Conservation (phyloP, 2,888 invertebrate genomes). For the Noctua pronuba region DNA sequence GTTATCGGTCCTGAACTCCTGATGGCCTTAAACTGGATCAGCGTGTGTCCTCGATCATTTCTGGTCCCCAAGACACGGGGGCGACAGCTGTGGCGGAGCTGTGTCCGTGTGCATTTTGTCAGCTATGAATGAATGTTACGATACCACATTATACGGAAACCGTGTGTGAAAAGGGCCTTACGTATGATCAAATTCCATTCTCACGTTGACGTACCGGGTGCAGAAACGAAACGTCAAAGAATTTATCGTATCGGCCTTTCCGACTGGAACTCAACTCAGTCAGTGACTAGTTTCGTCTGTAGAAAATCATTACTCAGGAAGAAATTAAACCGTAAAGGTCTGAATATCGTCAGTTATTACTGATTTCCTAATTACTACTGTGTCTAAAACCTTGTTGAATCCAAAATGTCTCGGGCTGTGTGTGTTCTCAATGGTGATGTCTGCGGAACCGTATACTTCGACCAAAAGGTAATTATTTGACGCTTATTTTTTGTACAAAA, state of each 20-base stretch:
- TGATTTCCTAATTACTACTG: background rate
- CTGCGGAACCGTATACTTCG: slow-evolving; percentile 95
- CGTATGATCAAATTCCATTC: background rate
- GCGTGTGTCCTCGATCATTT: no score
- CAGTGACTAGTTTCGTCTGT: background rate
- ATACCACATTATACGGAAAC: background rate
- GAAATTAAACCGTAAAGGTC: slow-evolving; percentile 34
- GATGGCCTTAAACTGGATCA: no score
- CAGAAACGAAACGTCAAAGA: slow-evolving; percentile 15
- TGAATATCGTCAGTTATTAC: background rate
- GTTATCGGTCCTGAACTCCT: no score
- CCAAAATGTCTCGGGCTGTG: slow-evolving; percentile 94
- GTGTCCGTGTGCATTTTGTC: no score
- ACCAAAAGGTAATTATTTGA: slow-evolving; percentile 91
- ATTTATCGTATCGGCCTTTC: slow-evolving; percentile 10
- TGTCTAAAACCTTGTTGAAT: background rate
- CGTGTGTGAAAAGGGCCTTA: background rate
- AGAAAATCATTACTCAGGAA: slow-evolving; percentile 33
- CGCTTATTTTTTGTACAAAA: slow-evolving; percentile 14
- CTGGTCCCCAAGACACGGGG: no score
- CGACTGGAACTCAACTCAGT: background rate
- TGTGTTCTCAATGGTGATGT: slow-evolving; percentile 97
- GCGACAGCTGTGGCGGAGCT: no score
- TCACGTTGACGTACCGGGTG: background rate
- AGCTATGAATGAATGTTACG: background rate